Evolutionary conservation across 1,140 invertebrate genomes (phyloP), one percentile per base, ranked within the genome.

Genomic region (Sipha flava): DNA sequence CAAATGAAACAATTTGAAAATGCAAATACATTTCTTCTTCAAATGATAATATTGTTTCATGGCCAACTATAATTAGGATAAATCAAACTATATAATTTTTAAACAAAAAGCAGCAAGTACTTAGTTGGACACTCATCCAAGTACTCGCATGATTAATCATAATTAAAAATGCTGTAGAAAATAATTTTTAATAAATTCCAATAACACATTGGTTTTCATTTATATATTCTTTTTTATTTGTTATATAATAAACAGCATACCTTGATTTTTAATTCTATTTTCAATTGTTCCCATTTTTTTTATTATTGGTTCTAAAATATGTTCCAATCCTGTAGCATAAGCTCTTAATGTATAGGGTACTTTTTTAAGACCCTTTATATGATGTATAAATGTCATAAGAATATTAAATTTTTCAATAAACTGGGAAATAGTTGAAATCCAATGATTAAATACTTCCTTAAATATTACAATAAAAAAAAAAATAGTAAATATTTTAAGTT

Each of bases 1-100:
- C 52, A 59, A 10, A 77, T n/a, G 49, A 77, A 77, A 77, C 21
- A 37, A 77, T 40, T 29, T 77, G 52, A 40, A 59, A 59, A 59
- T 77, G 16, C 73, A 57, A 31, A 18, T 57, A 26, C 52, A 77
- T 77, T 57, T 77, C 73, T 77, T 77, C 14, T 77, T 77, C 73
- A 59, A 77, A 77, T 29, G 73, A 77, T 57, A 77, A 57, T 57
- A 77, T 16, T 23, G 73, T 43, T 14, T 47, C 66, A 5, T 70
- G 40, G 18, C 9, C 7, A 31, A 70, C 66, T 70, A 47, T n/a
- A 52, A 23, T 2, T 52, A 29, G 37, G 37, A n/a, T n/a, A n/a
- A n/a, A n/a, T n/a, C n/a, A n/a, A n/a, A n/a, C n/a, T n/a, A n/a
- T n/a, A n/a, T n/a, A n/a, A n/a, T n/a, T n/a, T n/a, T n/a, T n/a